Base-by-base conservation (phyloP, 2,797 vertebrate species). In the Poeciliopsis gracilis region DNA sequence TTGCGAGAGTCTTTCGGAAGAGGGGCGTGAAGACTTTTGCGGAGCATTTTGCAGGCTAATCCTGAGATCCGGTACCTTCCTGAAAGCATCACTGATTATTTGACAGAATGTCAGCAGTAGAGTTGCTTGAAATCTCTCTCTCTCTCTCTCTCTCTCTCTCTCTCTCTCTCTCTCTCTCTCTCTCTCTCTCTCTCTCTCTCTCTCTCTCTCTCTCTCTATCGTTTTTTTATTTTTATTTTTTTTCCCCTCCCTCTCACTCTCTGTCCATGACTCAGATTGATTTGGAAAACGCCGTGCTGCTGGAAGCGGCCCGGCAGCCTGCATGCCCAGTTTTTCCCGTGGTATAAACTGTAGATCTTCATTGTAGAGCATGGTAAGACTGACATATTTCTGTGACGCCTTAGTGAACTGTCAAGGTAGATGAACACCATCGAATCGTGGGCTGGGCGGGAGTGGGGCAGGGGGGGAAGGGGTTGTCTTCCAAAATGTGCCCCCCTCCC, bases 341-440 rank as follows among this genome's bases (percentile, higher is more conserved):
- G 38, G 38, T 90, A 80, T 85, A 74, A 88, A 87, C 76, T 81
- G 78, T 80, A 85, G 73, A 78, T 87, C 84, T 57, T 86, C 69
- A 46, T 75, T 82, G 36, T 77, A 83, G 67, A 84, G 88, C 92
- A 92, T 91, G 91, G 73, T 53, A 67, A 46, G 36, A 83, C 46
- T 36, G 57, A 81, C 83, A 53, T 87, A 70, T 77, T 89, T 87
- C 81, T 91, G 87, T 90, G 86, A 91, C 73, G 84, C 86, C 88
- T 90, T 90, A 73, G 83, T 76, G 57, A 78, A 57, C 84, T 81
- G 79, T 81, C 30, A 25, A 70, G 57, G 51, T 88, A 88, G 88
- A 91, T 84, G 82, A 84, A 36, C 46, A 61, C 73, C 80, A 87
- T 88, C 88, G 91, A 47, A 88, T 80, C 13, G 25, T 12, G 25